Evolutionary conservation across 2,888 invertebrate species (phyloP), one percentile per base, ranked within the genome.

Genomic region (Ecdyonurus torrentis): DNA sequence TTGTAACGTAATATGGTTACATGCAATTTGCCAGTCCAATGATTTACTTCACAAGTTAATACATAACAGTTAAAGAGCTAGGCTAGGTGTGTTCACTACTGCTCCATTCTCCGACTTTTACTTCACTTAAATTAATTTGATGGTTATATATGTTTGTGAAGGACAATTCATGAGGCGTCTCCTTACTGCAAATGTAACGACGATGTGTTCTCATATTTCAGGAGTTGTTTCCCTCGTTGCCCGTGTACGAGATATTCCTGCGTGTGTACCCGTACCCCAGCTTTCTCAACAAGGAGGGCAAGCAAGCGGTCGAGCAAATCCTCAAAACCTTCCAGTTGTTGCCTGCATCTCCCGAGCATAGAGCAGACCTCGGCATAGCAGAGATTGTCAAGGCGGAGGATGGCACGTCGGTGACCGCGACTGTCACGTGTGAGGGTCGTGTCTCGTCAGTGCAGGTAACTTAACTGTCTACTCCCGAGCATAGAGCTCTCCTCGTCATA

Each of bases 191-290:
- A n/a, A n/a, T n/a, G n/a, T n/a, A n/a, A n/a, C n/a, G n/a, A n/a
- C n/a, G n/a, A n/a, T n/a, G n/a, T 23, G 7, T n/a, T 23, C 58
- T 20, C 22, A 58, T 67, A 64, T 77, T 78, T 60, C 77, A 93
- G 91, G 84, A 88, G 73, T 76, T 78, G 58, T 85, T 85, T 70
- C 86, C 89, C 1, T 72, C 77, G 37, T 74, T 87, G 50, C 79
- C 86, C 15, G 76, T 84, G 0, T 82, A 84, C 70, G 83, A 87
- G 65, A 76, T 89, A 1, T 74, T 96, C 52, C 83, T 83, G 66
- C 79, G 87, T 50, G 77, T 94, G 0, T 97, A 96, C 74, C 96
- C 96, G 0, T 90, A 89, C 72, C 82, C 85, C 68, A 77, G 83
- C 1, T 86, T 95, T 72, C 75, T 95, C 62, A 80, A 82, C n/a